Evolutionary conservation across 2,888 invertebrate genomes (phyloP).

Genomic region (Mellilla xanthometata): DNA sequence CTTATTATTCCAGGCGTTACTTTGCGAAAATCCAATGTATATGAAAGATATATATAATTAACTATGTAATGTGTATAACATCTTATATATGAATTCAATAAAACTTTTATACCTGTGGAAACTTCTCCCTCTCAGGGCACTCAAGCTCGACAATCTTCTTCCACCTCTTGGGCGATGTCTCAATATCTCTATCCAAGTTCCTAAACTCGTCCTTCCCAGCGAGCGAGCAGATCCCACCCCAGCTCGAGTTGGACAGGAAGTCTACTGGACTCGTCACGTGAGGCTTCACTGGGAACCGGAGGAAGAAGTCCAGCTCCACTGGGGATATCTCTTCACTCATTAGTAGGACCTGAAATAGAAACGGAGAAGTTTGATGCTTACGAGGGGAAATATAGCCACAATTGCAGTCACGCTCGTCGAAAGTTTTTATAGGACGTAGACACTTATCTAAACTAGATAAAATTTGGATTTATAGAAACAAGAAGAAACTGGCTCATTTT

Average conservation of each 20-base stretch:
- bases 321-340: conserved; percentile 93
- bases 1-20: too few relatives aligned
- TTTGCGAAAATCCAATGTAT: too few relatives aligned
- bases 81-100: too few relatives aligned
- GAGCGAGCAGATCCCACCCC: conserved; percentile 97
- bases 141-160: conserved; percentile 98
- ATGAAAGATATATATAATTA: too few relatives aligned
- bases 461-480: too few relatives aligned
- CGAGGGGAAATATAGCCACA: too few relatives aligned
- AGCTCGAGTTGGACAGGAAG: conserved; percentile 94
- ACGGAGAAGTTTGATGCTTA: too few relatives aligned
- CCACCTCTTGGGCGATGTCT: conserved; percentile 98
- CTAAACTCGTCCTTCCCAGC: conserved; percentile 95
- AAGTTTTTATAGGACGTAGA: too few relatives aligned
- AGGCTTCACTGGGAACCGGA: conserved; percentile 95
- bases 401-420: too few relatives aligned
- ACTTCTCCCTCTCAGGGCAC: conserved; percentile 97
- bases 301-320: conserved; percentile 94
- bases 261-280: conserved; percentile 97
- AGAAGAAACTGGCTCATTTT: too few relatives aligned
- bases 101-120: conserved; percentile 90
- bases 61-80: too few relatives aligned
- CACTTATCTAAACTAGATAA: too few relatives aligned
- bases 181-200: conserved; percentile 97
- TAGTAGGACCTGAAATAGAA: conserved; percentile 89